Evolutionary conservation across 2,888 invertebrate genomes (phyloP), one percentile per base, ranked within the genome.

Genomic region (Nebria salina): DNA sequence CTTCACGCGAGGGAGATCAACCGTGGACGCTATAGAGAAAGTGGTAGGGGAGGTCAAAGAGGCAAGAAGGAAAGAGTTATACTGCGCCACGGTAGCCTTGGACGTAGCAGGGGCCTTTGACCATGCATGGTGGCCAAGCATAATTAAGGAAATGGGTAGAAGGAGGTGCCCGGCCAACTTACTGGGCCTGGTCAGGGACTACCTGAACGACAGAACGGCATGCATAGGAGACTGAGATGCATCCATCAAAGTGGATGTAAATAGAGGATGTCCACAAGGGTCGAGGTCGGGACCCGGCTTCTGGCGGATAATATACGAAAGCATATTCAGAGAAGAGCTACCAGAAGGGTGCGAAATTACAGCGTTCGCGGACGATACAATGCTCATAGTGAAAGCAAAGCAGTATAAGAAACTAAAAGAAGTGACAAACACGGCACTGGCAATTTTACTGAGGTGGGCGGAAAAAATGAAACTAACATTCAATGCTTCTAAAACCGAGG

Each of bases 1-100:
- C 0, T 82, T 82, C 11, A 11, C 20, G 20, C 20, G 54, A 25
- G 75, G 80, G 0, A 73, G 70, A 41, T 74, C 76, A 1, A 78
- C 82, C 1, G 64, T 76, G 0, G 82, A 82, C 34, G 82, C 82
- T 6, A 74, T 83, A n/a, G 73, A 73, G 13, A 68, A 11, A 5
- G 76, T 81, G 0, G 20, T 70, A 7, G 15, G 3, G 0, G 20
- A 9, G 2, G 68, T 82, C 0, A 73, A 68, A 25, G 34, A 74
- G 9, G 80, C 74, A 34, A 34, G 6, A 73, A 66, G 13, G 74
- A 42, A 13, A 41, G 72, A 76, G 3, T 76, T 75, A 9, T 83
- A 83, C 72, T 70, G 83, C 68, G 80, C 82, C 42, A 70, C 74
- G 1, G 79, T 84, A 9, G 64, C 83, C n/a, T 25, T 84, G 20